A percentile compares a stretch with the other conserved stretches of the same genome.
These are phyloP conservation scores for Aphidius colemani DNA, from an alignment of 2,888 invertebrate genomes.

Conservation along the genomic window DNA sequence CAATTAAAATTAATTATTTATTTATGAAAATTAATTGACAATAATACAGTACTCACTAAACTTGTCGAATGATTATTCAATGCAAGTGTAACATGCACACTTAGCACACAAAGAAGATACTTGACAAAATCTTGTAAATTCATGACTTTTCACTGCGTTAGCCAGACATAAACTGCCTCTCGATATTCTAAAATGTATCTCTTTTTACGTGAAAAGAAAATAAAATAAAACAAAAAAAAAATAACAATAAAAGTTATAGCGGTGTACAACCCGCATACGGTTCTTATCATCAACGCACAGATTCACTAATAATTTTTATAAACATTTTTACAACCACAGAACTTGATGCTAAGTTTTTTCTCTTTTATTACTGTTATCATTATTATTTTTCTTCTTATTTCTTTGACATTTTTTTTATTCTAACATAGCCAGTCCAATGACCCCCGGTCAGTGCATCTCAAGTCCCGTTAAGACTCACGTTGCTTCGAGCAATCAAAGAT, in stretches of 20 bases:
- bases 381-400: too few species aligned
- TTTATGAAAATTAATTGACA: background rate
- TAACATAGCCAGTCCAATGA: conserved; percentile 37
- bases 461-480: conserved; percentile 43
- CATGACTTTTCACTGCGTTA: conserved; percentile 47
- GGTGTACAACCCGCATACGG: conserved; percentile 49
- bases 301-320: conserved; percentile 18
- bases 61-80: background rate
- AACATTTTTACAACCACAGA: background rate
- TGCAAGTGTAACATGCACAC: conserved; percentile 11
- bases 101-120: conserved; percentile 43
- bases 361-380: background rate
- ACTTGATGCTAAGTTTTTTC: conserved; percentile 12
- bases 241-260: conserved; percentile 33
- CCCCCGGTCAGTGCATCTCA: conserved; percentile 28
- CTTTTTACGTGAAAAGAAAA: too few species aligned
- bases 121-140: conserved; percentile 48
- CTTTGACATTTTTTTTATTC: conserved; percentile 1
- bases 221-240: conserved; percentile 19
- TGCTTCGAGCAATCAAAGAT: background rate
- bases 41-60: conserved; percentile 24
- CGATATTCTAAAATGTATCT: conserved; percentile 1
- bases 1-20: background rate
- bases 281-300: conserved; percentile 20
- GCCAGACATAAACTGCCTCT: conserved; percentile 34